phyloP scores from a whole-genome alignment of 2,888 invertebrate genomes.

The Trachelus troglodyta region DNA sequence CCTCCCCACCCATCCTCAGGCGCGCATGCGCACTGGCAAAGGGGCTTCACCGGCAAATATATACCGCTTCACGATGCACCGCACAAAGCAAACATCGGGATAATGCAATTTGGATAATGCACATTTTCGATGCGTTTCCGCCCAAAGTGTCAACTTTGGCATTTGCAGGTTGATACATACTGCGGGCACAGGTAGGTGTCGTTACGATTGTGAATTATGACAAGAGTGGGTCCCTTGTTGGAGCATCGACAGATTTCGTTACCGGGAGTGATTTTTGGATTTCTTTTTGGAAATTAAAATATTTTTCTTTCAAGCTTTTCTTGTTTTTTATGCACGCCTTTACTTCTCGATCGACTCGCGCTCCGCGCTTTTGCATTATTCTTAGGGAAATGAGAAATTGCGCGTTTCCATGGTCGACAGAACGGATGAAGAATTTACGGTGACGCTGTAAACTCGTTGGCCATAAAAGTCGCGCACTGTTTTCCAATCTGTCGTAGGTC shows the following conservation, averaged over 20 bases:
- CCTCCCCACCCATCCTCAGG: not conserved
- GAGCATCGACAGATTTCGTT: no score
- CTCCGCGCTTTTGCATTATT: conserved; percentile 16
- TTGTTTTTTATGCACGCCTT: not conserved
- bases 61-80: conserved; percentile 43
- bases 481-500: conserved; percentile 55
- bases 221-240: no score
- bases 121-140: conserved; percentile 13
- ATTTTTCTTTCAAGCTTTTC: no score
- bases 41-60: conserved; percentile 41
- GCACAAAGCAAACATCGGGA: conserved; percentile 49
- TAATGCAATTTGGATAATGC: conserved; percentile 58
- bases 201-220: no score
- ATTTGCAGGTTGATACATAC: not conserved
- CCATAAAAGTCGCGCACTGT: conserved; percentile 55
- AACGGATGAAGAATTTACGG: conserved; percentile 53
- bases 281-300: no score
- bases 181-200: conserved; percentile 28
- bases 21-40: conserved; percentile 12
- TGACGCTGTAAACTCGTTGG: conserved; percentile 42
- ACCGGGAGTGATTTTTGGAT: no score
- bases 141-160: no score
- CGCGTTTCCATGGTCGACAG: conserved; percentile 45
- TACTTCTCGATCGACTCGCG: no score
- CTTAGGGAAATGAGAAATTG: conserved; percentile 53